Evolutionary conservation across 2,797 vertebrate species (phyloP), one percentile per base, ranked within the genome.

Genomic region (Neostethus bicornis): DNA sequence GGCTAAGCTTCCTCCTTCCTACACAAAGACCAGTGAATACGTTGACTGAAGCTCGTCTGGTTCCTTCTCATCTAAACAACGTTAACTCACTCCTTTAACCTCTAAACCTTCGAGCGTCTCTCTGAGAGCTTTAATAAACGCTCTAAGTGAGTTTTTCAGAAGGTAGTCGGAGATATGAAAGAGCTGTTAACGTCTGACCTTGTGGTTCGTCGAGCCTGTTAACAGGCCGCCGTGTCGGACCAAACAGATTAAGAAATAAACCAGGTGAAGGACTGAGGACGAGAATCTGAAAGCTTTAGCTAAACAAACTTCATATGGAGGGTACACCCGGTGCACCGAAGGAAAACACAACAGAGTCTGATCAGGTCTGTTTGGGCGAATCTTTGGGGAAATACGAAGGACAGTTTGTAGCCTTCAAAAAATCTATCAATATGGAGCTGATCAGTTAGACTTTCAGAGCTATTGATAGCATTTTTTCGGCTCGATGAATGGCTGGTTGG

Each of bases 141-240:
- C 77, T 84, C 80, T 62, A 72, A 70, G 51, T 71, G 66, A 75
- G 65, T 57, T 70, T 77, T 78, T 74, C 47, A 45, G 58, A 44
- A 80, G 69, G 73, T 51, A 65, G 70, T 55, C 25, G 56, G 61
- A 78, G 56, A 75, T 77, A 73, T 69, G 62, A 62, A 34, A 51
- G 23, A 82, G 78, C 67, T 70, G 67, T 86, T 88, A 83, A 75
- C 75, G 69, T 43, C 20, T 75, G 77, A 82, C 81, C 69, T 73
- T 53, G 60, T 55, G 61, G 70, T 65, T 77, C 65, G n/a, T 39
- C 12, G 50, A 61, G 56, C 59, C 60, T 60, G 71, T 80, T 79
- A 70, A 70, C 44, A 53, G 59, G 34, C 53, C 68, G 53, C 65
- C 41, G 66, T 64, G 60, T 49, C 38, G 48, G 43, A 51, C 58